Percentiles rank a stretch among this genome's conserved stretches.
Conservation (phyloP, 2,888 invertebrate genomes). For the Lepeophtheirus nordmannii region DNA sequence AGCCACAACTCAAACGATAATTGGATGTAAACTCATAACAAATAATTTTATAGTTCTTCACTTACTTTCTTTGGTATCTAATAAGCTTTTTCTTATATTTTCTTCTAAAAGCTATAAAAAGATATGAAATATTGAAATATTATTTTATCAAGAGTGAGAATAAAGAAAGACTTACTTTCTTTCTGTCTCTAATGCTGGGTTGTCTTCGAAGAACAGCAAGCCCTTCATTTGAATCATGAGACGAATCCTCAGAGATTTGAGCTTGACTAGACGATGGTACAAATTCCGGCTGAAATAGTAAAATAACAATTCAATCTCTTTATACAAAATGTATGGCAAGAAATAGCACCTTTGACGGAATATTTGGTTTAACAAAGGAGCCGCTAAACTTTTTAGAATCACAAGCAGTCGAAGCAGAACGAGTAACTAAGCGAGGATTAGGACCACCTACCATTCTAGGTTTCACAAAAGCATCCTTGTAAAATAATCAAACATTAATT, state of each 20-base stretch:
- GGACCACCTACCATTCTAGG: background rate
- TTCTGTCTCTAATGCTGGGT: constrained; percentile 19
- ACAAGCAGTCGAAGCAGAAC: background rate
- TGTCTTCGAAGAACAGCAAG: constrained; percentile 16
- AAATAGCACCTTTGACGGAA: background rate
- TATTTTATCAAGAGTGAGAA: background rate
- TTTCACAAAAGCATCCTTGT: background rate
- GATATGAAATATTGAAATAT: background rate
- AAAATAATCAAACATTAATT: too few relatives aligned
- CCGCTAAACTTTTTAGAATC: constrained; percentile 1
- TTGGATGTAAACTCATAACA: background rate
- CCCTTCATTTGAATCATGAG: constrained; percentile 9
- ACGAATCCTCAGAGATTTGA: constrained; percentile 4
- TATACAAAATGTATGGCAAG: too few relatives aligned
- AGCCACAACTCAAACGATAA: too few relatives aligned
- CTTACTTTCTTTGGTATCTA: constrained; percentile 5
- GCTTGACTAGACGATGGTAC: constrained; percentile 1
- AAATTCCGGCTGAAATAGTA: background rate
- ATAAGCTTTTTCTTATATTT: constrained; percentile 1
- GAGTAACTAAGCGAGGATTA: background rate
- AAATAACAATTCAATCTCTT: too few relatives aligned
- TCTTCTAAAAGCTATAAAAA: background rate
- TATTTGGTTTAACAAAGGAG: background rate
- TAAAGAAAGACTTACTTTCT: background rate
- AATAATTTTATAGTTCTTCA: background rate